Conservation (phyloP, 2,888 invertebrate genomes). For the Drosophila cracens region DNA sequence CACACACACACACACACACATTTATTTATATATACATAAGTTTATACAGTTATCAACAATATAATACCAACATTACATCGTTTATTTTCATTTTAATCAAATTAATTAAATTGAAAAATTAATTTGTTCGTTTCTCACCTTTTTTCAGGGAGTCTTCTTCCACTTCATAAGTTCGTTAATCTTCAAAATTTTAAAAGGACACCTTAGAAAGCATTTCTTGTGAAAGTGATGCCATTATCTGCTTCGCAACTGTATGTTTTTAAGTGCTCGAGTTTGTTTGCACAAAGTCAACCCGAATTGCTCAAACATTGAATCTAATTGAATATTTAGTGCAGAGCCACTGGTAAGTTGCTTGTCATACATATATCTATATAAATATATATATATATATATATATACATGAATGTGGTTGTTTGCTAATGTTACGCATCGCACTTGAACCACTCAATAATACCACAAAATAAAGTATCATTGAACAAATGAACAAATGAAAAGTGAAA, state of each 20-base stretch:
- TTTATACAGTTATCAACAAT: neutral
- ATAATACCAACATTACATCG: neutral
- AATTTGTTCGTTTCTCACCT: neutral
- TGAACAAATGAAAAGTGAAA: neutral
- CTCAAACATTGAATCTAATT: slow-evolving; percentile 56
- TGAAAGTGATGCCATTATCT: neutral
- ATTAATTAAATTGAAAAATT: neutral
- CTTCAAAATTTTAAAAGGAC: neutral
- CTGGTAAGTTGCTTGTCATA: slow-evolving; percentile 31
- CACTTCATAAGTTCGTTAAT: neutral
- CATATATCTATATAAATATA: neutral
- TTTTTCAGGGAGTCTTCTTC: neutral
- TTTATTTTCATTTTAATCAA: neutral
- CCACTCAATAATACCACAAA: neutral
- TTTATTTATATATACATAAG: neutral
- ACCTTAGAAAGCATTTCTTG: neutral
- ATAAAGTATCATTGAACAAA: neutral
- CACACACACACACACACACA: neutral
- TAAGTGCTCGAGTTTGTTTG: slow-evolving; percentile 31
- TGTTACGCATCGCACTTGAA: slow-evolving; percentile 1
- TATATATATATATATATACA: neutral
- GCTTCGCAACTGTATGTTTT: neutral
- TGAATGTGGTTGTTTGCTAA: neutral
- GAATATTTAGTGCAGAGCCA: slow-evolving; percentile 51
- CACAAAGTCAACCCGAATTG: slow-evolving; percentile 38